Conservation (phyloP, 2,113 vertebrate genomes). For the Albula goreensis region DNA sequence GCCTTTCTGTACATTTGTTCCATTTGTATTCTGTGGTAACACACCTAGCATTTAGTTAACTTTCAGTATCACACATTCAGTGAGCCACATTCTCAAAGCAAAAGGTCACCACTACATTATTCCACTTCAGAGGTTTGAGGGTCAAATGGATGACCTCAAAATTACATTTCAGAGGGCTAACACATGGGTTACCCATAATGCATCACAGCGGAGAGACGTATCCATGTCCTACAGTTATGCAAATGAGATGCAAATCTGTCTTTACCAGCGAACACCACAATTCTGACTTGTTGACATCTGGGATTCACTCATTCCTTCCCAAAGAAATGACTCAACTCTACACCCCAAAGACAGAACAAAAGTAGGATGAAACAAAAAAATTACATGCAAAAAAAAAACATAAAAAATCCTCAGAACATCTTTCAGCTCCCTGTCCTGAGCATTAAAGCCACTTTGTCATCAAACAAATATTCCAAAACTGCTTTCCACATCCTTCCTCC, state of each 20-base stretch:
- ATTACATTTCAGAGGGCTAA: neutral
- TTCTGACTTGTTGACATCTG: neutral
- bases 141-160: neutral
- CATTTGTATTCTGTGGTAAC: neutral
- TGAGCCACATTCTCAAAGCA: conserved; percentile 3
- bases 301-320: neutral
- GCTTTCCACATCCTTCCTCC: neutral
- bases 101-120: neutral
- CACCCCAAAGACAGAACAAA: neutral
- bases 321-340: neutral
- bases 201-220: neutral
- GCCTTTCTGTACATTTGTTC: neutral
- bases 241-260: neutral
- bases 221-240: neutral
- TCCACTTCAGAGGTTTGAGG: neutral
- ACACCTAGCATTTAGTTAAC: neutral
- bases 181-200: neutral
- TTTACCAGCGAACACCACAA: neutral
- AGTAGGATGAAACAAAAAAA: neutral
- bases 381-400: neutral
- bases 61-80: conserved; percentile 1
- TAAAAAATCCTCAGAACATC: neutral
- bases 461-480: neutral
- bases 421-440: neutral
- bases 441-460: neutral